Evolutionary conservation across 2,113 vertebrate species (phyloP).

Genomic region (Gambusia affinis): DNA sequence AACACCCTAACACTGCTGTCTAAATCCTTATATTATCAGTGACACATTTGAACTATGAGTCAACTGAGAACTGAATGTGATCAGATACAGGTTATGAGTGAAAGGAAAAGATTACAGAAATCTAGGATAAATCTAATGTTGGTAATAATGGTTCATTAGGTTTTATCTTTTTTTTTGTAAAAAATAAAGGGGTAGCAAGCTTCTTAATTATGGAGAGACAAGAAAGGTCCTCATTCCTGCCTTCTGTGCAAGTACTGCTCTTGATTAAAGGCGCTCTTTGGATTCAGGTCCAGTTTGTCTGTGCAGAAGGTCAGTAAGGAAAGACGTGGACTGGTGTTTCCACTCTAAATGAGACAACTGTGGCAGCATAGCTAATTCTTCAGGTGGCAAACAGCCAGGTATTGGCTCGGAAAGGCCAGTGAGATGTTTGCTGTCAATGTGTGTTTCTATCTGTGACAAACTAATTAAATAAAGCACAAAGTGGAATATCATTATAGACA

Average conservation of each 20-base stretch:
- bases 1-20: background rate
- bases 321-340: background rate
- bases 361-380: background rate
- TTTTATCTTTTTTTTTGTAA: background rate
- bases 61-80: no score
- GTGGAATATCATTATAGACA: conserved; percentile 1
- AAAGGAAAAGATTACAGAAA: background rate
- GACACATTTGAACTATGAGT: background rate
- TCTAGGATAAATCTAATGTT: no score
- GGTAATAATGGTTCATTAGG: background rate
- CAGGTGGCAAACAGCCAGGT: background rate
- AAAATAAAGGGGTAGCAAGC: background rate
- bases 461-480: conserved; percentile 7
- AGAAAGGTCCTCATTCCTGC: background rate
- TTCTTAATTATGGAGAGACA: background rate
- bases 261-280: background rate
- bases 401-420: background rate
- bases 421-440: conserved; percentile 3
- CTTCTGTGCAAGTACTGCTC: background rate
- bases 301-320: background rate
- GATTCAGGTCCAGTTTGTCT: background rate
- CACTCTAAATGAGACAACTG: background rate
- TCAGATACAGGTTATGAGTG: background rate
- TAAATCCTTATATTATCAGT: background rate
- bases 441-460: background rate